These are phyloP conservation scores for Corythaixoides concolor DNA, from an alignment of 2,113 vertebrate species.

Conservation along the genomic window DNA sequence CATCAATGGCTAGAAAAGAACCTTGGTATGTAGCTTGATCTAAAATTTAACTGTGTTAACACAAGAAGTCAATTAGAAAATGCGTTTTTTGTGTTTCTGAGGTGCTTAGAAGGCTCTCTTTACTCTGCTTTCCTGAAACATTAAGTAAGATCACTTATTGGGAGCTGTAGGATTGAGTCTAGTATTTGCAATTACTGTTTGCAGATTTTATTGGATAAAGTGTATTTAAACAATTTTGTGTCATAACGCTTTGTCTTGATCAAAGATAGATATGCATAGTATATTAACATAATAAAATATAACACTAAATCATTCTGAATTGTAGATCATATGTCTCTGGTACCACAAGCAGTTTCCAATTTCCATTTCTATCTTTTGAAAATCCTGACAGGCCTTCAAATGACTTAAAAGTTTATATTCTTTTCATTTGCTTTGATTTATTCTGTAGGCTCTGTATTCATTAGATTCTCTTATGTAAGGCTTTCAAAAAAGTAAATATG, in stretches of 20 bases:
- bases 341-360: background rate
- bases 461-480: background rate
- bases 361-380: background rate
- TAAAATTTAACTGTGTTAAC: background rate
- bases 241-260: background rate
- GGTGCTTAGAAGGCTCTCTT: background rate
- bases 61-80: background rate
- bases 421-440: background rate
- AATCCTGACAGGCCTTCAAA: background rate
- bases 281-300: background rate
- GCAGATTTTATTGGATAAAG: background rate
- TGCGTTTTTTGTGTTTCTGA: background rate
- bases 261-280: background rate
- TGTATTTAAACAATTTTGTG: background rate
- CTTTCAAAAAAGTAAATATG: background rate
- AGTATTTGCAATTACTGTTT: background rate
- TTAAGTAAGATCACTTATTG: background rate
- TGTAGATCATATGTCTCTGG: background rate
- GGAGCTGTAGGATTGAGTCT: background rate
- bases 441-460: background rate
- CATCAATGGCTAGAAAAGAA: conserved; percentile 92
- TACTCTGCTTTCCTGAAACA: background rate
- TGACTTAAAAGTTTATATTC: background rate
- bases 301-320: background rate
- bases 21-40: conserved; percentile 76